These are phyloP conservation scores for Falco berigora DNA, from an alignment of 2,797 vertebrate species.

Conservation along the genomic window DNA sequence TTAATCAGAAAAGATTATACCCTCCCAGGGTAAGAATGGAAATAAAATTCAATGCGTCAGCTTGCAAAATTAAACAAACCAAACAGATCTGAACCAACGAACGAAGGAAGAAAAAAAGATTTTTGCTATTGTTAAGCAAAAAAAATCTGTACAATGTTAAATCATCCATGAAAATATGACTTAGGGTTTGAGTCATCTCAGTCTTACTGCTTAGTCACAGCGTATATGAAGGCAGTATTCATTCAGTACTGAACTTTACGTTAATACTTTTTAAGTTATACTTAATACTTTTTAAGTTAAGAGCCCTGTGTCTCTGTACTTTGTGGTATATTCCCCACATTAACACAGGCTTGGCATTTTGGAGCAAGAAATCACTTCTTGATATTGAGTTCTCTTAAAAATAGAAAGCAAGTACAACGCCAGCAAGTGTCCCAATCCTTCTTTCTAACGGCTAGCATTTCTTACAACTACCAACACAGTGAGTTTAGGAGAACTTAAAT, in stretches of 20 bases:
- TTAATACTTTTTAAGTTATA: neutral
- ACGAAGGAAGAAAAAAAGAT: neutral
- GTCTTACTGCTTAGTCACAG: slow-evolving; percentile 6
- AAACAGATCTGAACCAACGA: neutral
- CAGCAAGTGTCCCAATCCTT: neutral
- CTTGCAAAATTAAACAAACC: neutral
- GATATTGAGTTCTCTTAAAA: neutral
- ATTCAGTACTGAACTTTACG: neutral
- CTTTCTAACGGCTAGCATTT: neutral
- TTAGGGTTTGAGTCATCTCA: slow-evolving; percentile 52
- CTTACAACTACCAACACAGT: neutral
- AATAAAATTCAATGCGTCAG: neutral
- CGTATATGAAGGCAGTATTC: neutral
- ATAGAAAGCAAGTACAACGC: neutral
- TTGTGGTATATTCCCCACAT: neutral
- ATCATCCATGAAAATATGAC: slow-evolving; percentile 18
- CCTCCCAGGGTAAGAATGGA: neutral
- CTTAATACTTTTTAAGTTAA: too few relatives aligned
- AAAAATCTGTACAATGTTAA: slow-evolving; percentile 28
- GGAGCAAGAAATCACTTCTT: neutral
- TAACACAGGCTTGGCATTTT: neutral
- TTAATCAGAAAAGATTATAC: neutral
- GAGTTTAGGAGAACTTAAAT: neutral
- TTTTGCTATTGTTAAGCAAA: slow-evolving; percentile 27
- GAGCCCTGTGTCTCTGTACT: neutral